These are phyloP conservation scores for Gambusia affinis DNA, from an alignment of 2,113 vertebrate genomes.

Conservation along the genomic window DNA sequence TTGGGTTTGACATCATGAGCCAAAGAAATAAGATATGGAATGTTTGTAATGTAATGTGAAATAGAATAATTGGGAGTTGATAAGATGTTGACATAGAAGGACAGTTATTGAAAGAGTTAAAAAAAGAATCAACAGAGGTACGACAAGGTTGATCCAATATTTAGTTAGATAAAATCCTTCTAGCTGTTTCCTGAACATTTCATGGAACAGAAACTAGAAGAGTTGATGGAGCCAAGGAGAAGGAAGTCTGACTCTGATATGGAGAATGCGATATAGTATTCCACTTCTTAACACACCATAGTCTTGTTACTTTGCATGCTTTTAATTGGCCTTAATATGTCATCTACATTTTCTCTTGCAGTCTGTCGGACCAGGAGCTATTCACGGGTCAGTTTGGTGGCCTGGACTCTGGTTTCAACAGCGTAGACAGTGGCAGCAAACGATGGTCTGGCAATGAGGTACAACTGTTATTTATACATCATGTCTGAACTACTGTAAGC, in stretches of 20 bases:
- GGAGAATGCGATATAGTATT: not conserved
- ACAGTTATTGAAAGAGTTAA: not conserved
- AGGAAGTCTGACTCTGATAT: not conserved
- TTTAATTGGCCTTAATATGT: not conserved
- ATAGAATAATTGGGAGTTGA: too few species aligned
- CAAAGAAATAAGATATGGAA: too few species aligned
- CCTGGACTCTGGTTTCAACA: slow-evolving; percentile 91
- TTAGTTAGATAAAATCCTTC: slow-evolving; percentile 4
- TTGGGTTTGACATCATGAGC: too few species aligned
- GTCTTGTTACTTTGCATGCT: slow-evolving; percentile 6
- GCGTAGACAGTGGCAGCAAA: slow-evolving; percentile 92
- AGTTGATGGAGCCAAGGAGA: slow-evolving; percentile 16
- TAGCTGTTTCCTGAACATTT: not conserved
- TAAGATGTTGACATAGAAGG: not conserved
- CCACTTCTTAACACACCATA: slow-evolving; percentile 1
- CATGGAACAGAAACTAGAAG: not conserved
- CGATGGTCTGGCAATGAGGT: slow-evolving; percentile 94
- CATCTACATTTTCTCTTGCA: slow-evolving; percentile 48
- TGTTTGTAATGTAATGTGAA: too few species aligned
- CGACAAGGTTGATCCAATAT: slow-evolving; percentile 16
- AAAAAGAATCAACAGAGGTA: slow-evolving; percentile 16
- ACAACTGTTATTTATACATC: not conserved
- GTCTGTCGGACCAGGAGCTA: slow-evolving; percentile 87
- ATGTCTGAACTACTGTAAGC: too few species aligned
- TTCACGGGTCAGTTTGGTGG: slow-evolving; percentile 84